phyloP scores from a whole-genome alignment of 2,888 invertebrate genomes.

The Lucinisca nassula region DNA sequence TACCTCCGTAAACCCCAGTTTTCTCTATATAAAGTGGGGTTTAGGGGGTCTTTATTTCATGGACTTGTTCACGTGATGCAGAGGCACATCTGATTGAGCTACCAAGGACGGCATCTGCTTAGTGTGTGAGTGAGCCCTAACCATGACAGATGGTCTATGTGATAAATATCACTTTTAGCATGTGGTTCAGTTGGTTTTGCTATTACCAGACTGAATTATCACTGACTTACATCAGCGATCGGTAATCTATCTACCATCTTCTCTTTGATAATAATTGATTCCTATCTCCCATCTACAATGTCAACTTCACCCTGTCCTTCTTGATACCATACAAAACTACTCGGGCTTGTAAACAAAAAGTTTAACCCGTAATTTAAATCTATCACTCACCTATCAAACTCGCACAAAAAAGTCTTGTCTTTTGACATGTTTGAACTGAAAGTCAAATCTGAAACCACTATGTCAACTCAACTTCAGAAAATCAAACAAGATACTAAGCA shows the following conservation, averaged over 20 bases:
- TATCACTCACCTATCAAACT: background rate
- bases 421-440: background rate
- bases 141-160: too few relatives aligned
- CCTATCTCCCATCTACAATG: background rate
- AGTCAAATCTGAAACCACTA: background rate
- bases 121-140: too few relatives aligned
- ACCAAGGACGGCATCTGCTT: too few relatives aligned
- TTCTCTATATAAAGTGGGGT: too few relatives aligned
- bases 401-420: background rate
- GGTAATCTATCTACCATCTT: background rate
- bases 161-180: too few relatives aligned
- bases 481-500: background rate
- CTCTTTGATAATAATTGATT: background rate
- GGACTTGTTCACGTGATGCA: too few relatives aligned
- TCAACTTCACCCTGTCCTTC: conserved; percentile 1
- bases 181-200: too few relatives aligned
- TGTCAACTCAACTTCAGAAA: background rate
- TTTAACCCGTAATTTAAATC: conserved; percentile 1
- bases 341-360: conserved; percentile 1
- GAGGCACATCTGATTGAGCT: too few relatives aligned
- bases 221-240: background rate
- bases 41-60: too few relatives aligned
- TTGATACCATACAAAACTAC: background rate
- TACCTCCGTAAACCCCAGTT: too few relatives aligned
- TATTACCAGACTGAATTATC: background rate